phyloP scores from a whole-genome alignment of 2,888 invertebrate species.

The Lymantria monacha region DNA sequence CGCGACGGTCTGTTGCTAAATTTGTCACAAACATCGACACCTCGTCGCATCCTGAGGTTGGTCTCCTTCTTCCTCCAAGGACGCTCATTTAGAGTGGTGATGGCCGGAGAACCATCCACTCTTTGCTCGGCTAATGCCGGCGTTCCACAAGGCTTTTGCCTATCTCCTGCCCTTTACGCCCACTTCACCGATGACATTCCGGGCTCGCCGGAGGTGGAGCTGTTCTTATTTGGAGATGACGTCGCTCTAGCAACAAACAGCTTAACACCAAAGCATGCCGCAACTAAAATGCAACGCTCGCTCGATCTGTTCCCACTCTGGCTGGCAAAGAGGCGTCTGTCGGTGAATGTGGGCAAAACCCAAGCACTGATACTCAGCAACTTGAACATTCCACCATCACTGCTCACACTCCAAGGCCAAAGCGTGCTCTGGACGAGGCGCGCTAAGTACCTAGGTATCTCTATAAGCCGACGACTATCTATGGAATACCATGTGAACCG shows the following conservation, averaged over 20 bases:
- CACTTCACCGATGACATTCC: background rate
- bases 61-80: background rate
- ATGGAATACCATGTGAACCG: background rate
- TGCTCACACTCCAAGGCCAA: background rate
- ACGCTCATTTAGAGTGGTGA: background rate
- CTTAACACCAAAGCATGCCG: too few species aligned
- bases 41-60: background rate
- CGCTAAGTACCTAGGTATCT: background rate
- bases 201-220: background rate
- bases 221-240: background rate
- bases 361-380: background rate
- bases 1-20: background rate
- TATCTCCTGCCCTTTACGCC: background rate
- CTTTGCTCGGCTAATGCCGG: background rate
- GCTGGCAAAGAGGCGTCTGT: too few species aligned
- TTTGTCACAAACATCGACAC: background rate
- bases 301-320: too few species aligned
- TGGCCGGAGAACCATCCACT: background rate
- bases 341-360: background rate
- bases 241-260: constrained; percentile 4
- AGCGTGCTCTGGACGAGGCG: background rate
- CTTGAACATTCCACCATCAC: background rate
- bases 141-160: background rate
- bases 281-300: too few species aligned
- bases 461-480: background rate